A percentile compares a stretch with the other conserved stretches of the same genome.
Conservation (phyloP, 2,113 vertebrate species). For the Trinectes maculatus region DNA sequence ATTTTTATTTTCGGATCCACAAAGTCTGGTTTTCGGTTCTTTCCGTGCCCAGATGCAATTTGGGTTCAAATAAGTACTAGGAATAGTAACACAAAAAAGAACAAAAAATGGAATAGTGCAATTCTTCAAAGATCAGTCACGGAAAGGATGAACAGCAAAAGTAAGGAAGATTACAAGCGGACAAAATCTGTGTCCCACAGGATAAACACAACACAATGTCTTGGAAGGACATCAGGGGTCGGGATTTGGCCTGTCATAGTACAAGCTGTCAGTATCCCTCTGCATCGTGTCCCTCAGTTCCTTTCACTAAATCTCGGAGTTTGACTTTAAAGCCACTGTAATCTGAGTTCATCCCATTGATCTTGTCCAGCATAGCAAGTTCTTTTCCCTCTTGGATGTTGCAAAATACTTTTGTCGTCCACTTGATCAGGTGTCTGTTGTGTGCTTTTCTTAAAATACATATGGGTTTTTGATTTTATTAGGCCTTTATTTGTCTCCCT, state of each 20-base stretch:
- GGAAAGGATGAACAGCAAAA: constrained; percentile 29
- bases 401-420: constrained; percentile 6
- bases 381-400: constrained; percentile 27
- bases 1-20: too few relatives aligned
- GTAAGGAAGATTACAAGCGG: constrained; percentile 29
- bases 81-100: too few relatives aligned
- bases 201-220: constrained; percentile 57
- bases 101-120: constrained; percentile 18
- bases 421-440: constrained; percentile 4
- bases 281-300: constrained; percentile 70
- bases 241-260: constrained; percentile 78
- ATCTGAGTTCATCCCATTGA: constrained; percentile 73
- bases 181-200: constrained; percentile 42
- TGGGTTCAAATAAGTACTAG: too few relatives aligned
- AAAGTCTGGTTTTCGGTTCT: too few relatives aligned
- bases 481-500: not conserved
- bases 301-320: constrained; percentile 68
- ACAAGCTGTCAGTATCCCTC: constrained; percentile 78
- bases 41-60: too few relatives aligned
- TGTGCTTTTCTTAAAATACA: not conserved
- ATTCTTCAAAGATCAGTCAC: constrained; percentile 11
- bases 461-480: too few relatives aligned
- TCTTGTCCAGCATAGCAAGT: constrained; percentile 56
- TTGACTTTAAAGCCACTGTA: constrained; percentile 76
- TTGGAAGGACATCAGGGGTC: constrained; percentile 83